Conservation (phyloP, 2,113 vertebrate species). For the Ciconia boyciana region DNA sequence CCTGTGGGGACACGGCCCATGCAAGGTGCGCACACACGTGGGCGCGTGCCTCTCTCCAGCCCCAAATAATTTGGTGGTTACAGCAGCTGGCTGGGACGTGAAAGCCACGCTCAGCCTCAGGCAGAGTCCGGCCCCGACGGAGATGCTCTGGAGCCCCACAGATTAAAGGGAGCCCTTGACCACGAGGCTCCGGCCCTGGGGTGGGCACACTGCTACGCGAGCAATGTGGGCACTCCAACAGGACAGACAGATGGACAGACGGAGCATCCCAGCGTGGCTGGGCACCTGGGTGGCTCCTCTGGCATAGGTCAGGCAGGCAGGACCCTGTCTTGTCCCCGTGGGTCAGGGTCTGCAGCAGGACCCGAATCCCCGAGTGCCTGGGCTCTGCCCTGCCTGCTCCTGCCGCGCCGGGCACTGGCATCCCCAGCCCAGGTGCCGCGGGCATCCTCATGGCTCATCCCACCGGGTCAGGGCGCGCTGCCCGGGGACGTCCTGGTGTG, state of each 20-base stretch:
- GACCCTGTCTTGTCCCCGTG: accelerated
- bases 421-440: accelerated
- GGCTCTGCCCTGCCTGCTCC: background rate
- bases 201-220: background rate
- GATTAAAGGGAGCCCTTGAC: conserved; percentile 44
- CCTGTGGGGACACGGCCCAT: background rate
- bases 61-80: background rate
- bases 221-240: background rate
- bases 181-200: background rate
- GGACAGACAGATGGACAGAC: background rate
- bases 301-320: background rate
- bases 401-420: accelerated
- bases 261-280: accelerated
- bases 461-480: accelerated
- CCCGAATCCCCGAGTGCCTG: accelerated
- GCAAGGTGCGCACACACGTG: accelerated
- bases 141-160: background rate
- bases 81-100: background rate
- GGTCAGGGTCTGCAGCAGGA: background rate
- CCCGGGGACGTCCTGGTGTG: accelerated
- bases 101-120: background rate
- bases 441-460: background rate
- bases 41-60: background rate
- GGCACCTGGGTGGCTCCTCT: background rate
- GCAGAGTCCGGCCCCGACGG: background rate